phyloP scores from a whole-genome alignment of 2,797 vertebrate species.

The Enteromius viviparus region DNA sequence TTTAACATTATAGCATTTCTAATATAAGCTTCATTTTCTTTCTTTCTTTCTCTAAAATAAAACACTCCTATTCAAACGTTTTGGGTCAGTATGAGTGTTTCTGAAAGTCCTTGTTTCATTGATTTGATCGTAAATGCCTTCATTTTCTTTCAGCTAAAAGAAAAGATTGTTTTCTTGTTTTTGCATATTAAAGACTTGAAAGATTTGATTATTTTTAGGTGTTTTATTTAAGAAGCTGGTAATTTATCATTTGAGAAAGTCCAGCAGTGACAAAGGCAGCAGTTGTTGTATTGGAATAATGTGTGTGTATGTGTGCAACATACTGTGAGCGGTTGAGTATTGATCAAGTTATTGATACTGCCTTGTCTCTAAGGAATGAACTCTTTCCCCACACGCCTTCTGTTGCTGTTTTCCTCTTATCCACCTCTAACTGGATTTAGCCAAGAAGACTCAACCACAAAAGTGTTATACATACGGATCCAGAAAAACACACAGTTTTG shows the following conservation, averaged over 20 bases:
- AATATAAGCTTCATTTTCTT: not conserved
- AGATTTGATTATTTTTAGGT: not conserved
- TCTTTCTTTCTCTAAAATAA: not conserved
- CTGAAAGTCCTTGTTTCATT: too few relatives aligned
- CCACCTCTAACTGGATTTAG: slow-evolving; percentile 46
- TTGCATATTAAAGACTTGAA: not conserved
- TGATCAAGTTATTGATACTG: slow-evolving; percentile 63
- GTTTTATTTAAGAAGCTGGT: not conserved
- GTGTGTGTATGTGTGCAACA: slow-evolving; percentile 45
- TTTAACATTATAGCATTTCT: not conserved
- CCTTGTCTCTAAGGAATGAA: slow-evolving; percentile 49
- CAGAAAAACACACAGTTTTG: slow-evolving; percentile 9
- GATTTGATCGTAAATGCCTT: not conserved
- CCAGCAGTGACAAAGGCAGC: slow-evolving; percentile 18
- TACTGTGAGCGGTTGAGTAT: slow-evolving; percentile 54
- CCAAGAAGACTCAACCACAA: not conserved
- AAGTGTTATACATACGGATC: slow-evolving; percentile 8
- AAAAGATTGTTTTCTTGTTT: not conserved
- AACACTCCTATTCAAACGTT: too few relatives aligned
- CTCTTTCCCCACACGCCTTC: slow-evolving; percentile 45
- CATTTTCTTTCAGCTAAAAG: not conserved
- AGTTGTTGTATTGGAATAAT: slow-evolving; percentile 29
- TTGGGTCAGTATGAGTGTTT: too few relatives aligned
- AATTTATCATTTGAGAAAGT: slow-evolving; percentile 16
- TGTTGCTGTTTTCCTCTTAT: slow-evolving; percentile 50